Percentiles rank a stretch among this genome's conserved stretches.
phyloP scores from a whole-genome alignment of 2,113 vertebrate genomes.

The Phoxinus phoxinus region DNA sequence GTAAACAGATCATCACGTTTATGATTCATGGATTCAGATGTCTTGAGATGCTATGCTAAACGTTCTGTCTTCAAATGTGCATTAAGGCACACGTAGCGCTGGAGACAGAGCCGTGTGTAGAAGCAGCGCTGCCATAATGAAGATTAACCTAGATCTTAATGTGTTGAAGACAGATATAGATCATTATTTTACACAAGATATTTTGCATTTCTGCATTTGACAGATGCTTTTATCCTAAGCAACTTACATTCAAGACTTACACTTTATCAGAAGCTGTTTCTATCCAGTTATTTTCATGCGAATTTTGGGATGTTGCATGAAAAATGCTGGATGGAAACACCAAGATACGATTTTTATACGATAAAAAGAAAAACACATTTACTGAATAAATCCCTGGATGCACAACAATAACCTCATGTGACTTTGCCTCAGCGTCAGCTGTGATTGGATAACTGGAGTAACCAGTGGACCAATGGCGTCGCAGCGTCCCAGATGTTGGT shows the following conservation, averaged over 20 bases:
- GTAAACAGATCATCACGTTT: conserved; percentile 18
- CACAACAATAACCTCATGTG: too few species aligned
- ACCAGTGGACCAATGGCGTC: too few species aligned
- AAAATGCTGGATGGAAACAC: too few species aligned
- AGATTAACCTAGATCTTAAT: background rate
- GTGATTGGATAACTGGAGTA: too few species aligned
- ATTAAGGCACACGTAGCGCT: background rate
- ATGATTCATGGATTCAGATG: conserved; percentile 36
- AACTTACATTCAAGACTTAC: background rate
- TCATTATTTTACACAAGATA: background rate
- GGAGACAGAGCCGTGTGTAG: background rate
- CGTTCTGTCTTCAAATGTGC: conserved; percentile 4
- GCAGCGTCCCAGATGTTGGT: too few species aligned
- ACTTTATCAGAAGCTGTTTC: too few species aligned
- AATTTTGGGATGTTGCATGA: too few species aligned
- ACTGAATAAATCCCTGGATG: too few species aligned
- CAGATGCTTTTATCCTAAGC: background rate
- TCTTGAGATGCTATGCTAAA: conserved; percentile 4
- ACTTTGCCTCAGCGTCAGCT: too few species aligned
- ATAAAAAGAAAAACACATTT: too few species aligned
- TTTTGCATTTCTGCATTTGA: background rate
- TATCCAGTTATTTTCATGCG: too few species aligned
- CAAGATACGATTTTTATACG: too few species aligned
- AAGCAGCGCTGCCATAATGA: background rate
- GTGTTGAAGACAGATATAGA: background rate